These are phyloP conservation scores for Indicator maculatus DNA, from an alignment of 2,113 vertebrate species.

Conservation along the genomic window DNA sequence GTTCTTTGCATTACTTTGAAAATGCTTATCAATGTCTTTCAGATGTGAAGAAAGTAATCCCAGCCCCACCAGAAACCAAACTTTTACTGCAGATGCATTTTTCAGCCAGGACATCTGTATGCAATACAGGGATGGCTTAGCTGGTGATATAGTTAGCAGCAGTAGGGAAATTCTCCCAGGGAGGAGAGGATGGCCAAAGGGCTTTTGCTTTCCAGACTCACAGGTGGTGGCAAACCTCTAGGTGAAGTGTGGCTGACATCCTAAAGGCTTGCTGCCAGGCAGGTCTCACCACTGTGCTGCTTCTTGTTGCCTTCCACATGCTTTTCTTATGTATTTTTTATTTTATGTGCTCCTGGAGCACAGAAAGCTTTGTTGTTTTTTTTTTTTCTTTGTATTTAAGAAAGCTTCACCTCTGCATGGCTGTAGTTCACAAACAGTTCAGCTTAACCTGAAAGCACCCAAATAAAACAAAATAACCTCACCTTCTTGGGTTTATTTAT, in stretches of 20 bases:
- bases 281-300: not conserved
- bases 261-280: not conserved
- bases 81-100: not conserved
- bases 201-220: not conserved
- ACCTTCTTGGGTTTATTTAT: too few relatives aligned
- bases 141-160: not conserved
- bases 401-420: rapidly evolving
- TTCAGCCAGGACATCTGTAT: not conserved
- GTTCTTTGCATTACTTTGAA: not conserved
- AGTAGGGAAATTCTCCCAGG: not conserved
- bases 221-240: not conserved
- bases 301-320: not conserved
- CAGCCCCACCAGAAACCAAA: not conserved
- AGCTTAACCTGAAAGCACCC: not conserved
- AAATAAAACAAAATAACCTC: not conserved
- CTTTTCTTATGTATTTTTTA: not conserved
- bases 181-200: not conserved
- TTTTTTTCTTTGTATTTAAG: not conserved
- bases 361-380: not conserved
- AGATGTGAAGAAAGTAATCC: not conserved
- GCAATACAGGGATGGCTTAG: not conserved
- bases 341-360: not conserved
- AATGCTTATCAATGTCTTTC: not conserved
- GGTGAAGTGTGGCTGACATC: not conserved
- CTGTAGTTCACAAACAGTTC: not conserved